Evolutionary conservation across 2,888 invertebrate species (phyloP).

Genomic region (Drosophila aldrichi): DNA sequence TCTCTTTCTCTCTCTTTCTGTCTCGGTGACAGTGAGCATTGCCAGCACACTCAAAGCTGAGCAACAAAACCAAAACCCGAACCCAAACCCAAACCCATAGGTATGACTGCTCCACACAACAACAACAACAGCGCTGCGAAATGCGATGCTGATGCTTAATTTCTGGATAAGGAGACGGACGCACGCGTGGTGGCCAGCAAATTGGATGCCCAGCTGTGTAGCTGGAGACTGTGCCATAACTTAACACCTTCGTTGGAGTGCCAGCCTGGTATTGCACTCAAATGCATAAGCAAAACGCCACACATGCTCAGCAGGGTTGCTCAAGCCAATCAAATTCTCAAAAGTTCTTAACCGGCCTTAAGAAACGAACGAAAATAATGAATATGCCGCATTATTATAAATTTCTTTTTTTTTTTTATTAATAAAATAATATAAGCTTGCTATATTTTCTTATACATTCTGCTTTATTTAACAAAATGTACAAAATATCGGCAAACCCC

Average conservation of each 20-base stretch:
- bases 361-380: neutral
- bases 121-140: constrained; percentile 48
- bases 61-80: constrained; percentile 3
- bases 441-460: no score
- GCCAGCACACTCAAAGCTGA: constrained; percentile 19
- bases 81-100: constrained; percentile 28
- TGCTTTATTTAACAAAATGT: no score
- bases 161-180: constrained; percentile 49
- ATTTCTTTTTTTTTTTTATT: neutral
- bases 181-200: constrained; percentile 58
- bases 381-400: neutral
- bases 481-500: no score
- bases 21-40: constrained; percentile 31
- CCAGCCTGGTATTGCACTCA: constrained; percentile 44
- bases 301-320: constrained; percentile 46
- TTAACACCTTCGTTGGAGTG: constrained; percentile 74
- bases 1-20: neutral
- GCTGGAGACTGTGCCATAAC: constrained; percentile 73
- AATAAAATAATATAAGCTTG: neutral
- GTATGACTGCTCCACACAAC: constrained; percentile 42
- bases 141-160: constrained; percentile 76
- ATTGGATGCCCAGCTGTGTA: constrained; percentile 79
- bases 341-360: neutral
- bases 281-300: constrained; percentile 39
- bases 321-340: constrained; percentile 11